Conservation (phyloP, 2,888 invertebrate genomes). For the Drosophila gaucha region DNA sequence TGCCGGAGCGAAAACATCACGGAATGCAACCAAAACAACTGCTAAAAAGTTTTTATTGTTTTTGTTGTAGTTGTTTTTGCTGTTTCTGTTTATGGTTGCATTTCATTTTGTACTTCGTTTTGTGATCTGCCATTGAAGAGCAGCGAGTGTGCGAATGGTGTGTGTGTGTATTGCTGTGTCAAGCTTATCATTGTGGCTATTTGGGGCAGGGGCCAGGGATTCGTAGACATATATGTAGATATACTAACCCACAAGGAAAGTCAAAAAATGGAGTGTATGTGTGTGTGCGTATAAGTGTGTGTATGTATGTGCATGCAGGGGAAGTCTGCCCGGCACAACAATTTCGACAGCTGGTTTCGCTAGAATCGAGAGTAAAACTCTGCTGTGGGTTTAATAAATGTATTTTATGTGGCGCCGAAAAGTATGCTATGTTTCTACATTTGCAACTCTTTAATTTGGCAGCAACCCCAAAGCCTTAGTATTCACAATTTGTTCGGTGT, state of each 20-base stretch:
- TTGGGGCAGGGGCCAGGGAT: neutral
- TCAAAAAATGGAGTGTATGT: constrained; percentile 27
- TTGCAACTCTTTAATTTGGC: constrained; percentile 11
- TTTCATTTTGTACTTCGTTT: constrained; percentile 18
- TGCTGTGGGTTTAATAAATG: constrained; percentile 28
- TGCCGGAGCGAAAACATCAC: constrained; percentile 33
- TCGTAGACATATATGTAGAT: constrained; percentile 7
- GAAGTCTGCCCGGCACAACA: constrained; percentile 42
- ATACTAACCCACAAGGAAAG: constrained; percentile 28
- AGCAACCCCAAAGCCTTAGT: constrained; percentile 18
- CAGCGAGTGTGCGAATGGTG: constrained; percentile 1
- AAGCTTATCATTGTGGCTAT: constrained; percentile 50
- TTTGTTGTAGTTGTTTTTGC: constrained; percentile 12
- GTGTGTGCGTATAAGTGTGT: constrained; percentile 1
- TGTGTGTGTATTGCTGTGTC: constrained; percentile 43
- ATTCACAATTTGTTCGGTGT: constrained; percentile 39
- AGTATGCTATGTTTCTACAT: constrained; percentile 32
- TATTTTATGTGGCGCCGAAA: constrained; percentile 43
- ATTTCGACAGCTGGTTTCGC: constrained; percentile 32
- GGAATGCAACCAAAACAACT: constrained; percentile 55
- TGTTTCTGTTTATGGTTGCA: constrained; percentile 23
- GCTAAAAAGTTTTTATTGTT: constrained; percentile 43
- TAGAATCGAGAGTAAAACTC: constrained; percentile 47
- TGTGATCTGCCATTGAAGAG: neutral
- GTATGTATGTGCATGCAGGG: constrained; percentile 9